Conservation (phyloP, 2,888 invertebrate genomes). For the Neuroscelio doddi region DNA sequence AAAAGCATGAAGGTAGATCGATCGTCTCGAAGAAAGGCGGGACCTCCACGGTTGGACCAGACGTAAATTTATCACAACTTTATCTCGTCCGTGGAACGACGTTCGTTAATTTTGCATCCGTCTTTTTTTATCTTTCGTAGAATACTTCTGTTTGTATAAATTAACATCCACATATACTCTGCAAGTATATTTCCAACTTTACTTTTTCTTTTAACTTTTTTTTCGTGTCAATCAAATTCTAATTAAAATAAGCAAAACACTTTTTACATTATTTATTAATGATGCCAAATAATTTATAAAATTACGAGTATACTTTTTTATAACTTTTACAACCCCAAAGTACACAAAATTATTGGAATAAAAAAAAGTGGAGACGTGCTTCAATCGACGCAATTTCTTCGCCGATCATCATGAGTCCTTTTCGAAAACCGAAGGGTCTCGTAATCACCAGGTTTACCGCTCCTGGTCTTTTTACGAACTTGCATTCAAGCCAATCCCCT, state of each 20-base stretch:
- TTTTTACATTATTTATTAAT: too few relatives aligned
- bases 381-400: conserved; percentile 6
- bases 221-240: too few relatives aligned
- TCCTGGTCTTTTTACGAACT: conserved; percentile 10
- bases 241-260: neutral
- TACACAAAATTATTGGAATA: too few relatives aligned
- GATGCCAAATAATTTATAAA: too few relatives aligned
- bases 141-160: conserved; percentile 2
- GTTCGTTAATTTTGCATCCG: conserved; percentile 60
- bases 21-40: conserved; percentile 52
- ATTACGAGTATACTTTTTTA: too few relatives aligned
- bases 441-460: conserved; percentile 10
- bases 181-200: too few relatives aligned
- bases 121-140: conserved; percentile 34
- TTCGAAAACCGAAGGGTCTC: neutral
- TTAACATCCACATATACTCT: neutral
- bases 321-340: too few relatives aligned
- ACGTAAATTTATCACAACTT: conserved; percentile 66
- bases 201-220: too few relatives aligned
- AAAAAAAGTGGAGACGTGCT: neutral
- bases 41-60: conserved; percentile 47
- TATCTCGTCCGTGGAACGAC: conserved; percentile 59
- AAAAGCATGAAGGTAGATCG: conserved; percentile 52
- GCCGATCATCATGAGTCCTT: conserved; percentile 5
- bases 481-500: neutral